Percentiles rank a stretch among this genome's conserved stretches.
phyloP scores from a whole-genome alignment of 2,797 vertebrate genomes.

The Gobio occitaniae region DNA sequence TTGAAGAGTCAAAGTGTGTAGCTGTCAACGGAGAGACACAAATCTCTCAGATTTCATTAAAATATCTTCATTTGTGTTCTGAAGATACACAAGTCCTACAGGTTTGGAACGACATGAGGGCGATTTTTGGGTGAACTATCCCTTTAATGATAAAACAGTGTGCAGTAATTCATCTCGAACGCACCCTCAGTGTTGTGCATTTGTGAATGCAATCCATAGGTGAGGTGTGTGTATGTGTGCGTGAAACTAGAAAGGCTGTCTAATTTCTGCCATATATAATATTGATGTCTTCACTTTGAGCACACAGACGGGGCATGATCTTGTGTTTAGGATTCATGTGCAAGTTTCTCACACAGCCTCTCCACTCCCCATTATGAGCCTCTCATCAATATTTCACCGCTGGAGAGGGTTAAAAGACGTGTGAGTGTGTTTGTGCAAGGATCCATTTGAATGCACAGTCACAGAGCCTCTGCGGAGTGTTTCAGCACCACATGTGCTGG shows the following conservation, averaged over 20 bases:
- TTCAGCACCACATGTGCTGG: constrained; percentile 51
- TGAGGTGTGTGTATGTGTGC: constrained; percentile 10
- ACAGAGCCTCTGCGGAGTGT: constrained; percentile 19
- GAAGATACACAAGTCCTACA: not conserved
- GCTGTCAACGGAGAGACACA: no score
- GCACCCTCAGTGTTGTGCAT: not conserved
- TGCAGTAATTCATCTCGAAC: not conserved
- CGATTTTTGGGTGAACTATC: no score
- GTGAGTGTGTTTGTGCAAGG: constrained; percentile 29
- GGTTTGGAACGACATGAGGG: no score
- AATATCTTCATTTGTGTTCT: no score
- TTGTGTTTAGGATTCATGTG: constrained; percentile 45
- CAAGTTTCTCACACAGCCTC: constrained; percentile 32
- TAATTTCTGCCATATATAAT: constrained; percentile 52
- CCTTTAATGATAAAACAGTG: no score
- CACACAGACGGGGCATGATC: constrained; percentile 42
- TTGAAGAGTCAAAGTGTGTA: no score
- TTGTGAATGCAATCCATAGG: not conserved
- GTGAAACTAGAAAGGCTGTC: constrained; percentile 15
- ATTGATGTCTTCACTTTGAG: constrained; percentile 50
- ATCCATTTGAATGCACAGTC: constrained; percentile 28
- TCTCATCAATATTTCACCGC: constrained; percentile 42
- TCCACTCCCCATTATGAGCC: constrained; percentile 26
- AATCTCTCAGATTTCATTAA: no score
- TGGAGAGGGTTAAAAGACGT: not conserved